phyloP scores from a whole-genome alignment of 2,888 invertebrate species.

The Lutraria lutraria region DNA sequence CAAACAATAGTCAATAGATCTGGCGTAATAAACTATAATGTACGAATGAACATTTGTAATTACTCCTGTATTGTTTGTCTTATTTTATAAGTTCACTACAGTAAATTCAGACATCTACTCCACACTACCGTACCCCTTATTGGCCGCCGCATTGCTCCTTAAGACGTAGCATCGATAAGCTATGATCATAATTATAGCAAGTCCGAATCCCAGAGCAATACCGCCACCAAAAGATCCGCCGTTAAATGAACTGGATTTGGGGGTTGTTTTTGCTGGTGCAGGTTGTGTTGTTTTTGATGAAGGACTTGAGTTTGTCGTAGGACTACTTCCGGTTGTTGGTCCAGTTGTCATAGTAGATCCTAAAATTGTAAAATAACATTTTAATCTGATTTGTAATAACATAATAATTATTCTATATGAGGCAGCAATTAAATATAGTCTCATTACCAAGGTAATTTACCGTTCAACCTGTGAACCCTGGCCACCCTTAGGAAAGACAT shows the following conservation, averaged over 20 bases:
- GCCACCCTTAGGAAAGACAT: no score
- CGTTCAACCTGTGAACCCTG: no score
- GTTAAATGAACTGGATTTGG: slow-evolving; percentile 43
- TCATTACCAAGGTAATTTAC: no score
- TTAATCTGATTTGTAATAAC: no score
- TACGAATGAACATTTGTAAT: no score
- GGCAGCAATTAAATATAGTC: no score
- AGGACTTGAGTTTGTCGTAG: slow-evolving; percentile 5
- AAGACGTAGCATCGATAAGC: slow-evolving; percentile 46
- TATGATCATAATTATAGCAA: slow-evolving; percentile 41
- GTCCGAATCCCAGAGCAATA: slow-evolving; percentile 47
- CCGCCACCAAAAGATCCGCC: slow-evolving; percentile 60
- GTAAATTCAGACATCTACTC: background rate
- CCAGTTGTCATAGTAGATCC: background rate
- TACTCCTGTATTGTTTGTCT: no score
- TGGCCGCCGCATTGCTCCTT: slow-evolving; percentile 18
- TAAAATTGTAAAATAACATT: background rate
- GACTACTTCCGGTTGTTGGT: slow-evolving; percentile 32
- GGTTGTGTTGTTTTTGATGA: background rate
- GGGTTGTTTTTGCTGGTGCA: slow-evolving; percentile 20
- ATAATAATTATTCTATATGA: no score
- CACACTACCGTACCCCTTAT: slow-evolving; percentile 30
- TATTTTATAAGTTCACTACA: no score
- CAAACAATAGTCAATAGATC: no score
- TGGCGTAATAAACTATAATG: no score